Conservation (phyloP, 2,797 vertebrate genomes). For the Lemur catta region DNA sequence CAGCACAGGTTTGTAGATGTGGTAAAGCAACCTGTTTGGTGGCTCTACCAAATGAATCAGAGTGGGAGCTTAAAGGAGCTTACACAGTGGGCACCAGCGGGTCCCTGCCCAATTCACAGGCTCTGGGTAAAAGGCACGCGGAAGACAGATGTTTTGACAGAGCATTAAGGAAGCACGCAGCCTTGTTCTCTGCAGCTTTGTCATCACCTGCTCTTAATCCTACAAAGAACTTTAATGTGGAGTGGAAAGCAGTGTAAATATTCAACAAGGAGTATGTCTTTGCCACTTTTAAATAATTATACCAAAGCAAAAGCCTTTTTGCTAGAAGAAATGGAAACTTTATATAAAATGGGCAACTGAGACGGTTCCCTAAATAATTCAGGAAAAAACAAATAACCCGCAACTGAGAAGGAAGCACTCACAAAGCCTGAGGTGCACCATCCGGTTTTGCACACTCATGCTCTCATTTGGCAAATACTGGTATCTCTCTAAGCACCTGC, state of each 20-base stretch:
- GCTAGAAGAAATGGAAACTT: neutral
- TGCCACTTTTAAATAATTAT: conserved; percentile 9
- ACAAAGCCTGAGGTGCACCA: neutral
- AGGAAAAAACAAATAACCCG: neutral
- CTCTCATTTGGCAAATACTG: neutral
- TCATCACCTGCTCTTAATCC: conserved; percentile 31
- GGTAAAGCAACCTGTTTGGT: neutral
- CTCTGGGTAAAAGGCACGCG: fast-evolving
- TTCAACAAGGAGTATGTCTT: neutral
- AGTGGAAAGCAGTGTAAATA: neutral
- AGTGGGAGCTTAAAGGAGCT: neutral
- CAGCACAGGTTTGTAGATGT: neutral
- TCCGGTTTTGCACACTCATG: neutral
- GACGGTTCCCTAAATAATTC: neutral
- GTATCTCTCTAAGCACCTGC: neutral
- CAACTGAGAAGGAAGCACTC: neutral
- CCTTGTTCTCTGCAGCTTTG: neutral
- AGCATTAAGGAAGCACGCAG: neutral
- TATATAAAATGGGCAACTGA: neutral
- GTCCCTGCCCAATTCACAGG: neutral
- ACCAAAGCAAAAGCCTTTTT: neutral
- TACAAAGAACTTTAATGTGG: neutral
- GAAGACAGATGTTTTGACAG: neutral
- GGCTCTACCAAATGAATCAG: neutral
- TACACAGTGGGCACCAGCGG: fast-evolving